phyloP scores from a whole-genome alignment of 2,113 vertebrate genomes.

The Polypterus senegalus region DNA sequence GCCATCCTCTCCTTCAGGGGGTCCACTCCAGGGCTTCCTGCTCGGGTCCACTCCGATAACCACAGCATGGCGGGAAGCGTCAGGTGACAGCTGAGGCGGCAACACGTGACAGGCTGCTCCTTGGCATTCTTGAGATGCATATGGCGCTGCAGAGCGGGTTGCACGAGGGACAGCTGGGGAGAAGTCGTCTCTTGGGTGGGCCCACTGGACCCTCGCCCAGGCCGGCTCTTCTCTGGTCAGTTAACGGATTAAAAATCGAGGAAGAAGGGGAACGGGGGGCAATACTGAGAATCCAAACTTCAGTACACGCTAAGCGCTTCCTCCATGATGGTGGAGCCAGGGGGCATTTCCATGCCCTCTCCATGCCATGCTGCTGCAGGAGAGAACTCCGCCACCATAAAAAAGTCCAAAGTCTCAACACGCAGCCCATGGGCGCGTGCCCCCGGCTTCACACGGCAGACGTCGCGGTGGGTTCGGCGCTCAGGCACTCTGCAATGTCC shows the following conservation, averaged over 20 bases:
- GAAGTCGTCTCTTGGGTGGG: no score
- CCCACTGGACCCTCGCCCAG: no score
- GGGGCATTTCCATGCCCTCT: background rate
- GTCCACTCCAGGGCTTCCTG: no score
- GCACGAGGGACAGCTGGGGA: no score
- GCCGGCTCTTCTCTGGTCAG: no score
- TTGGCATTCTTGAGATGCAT: no score
- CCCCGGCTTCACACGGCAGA: conserved; percentile 66
- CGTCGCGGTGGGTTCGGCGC: conserved; percentile 71
- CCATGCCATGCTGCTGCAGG: background rate
- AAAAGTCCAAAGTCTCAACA: background rate
- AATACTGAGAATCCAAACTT: conserved; percentile 25
- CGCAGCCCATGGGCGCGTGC: background rate
- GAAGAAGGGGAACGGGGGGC: conserved; percentile 1
- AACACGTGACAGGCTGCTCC: no score
- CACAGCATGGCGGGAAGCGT: no score
- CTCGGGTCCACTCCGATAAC: no score
- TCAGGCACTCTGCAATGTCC: conserved; percentile 78
- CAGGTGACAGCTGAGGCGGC: no score
- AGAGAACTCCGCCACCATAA: background rate
- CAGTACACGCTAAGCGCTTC: conserved; percentile 24
- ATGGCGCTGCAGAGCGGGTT: no score
- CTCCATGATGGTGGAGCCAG: background rate
- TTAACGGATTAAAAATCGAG: background rate
- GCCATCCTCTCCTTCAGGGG: no score